Evolutionary conservation across 1,140 invertebrate species (phyloP).

Genomic region (Drosophila prosaltans): DNA sequence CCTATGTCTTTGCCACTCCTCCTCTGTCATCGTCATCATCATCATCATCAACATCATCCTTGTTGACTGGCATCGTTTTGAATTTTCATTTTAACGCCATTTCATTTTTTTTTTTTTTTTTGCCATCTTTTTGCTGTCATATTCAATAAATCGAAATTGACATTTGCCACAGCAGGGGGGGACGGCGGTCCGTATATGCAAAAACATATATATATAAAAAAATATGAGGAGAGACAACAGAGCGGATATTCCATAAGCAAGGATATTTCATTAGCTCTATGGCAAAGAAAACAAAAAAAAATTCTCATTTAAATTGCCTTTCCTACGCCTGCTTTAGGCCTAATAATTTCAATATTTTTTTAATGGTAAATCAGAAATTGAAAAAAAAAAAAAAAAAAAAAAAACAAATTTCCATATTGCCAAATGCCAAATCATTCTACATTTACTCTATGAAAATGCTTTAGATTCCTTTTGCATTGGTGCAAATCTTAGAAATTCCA

Average conservation of each 20-base stretch:
- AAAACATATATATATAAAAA: slow-evolving; percentile 25
- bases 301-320: slow-evolving; percentile 4
- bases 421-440: no score
- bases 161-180: slow-evolving; percentile 39
- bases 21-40: neutral
- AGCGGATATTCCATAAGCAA: neutral
- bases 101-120: slow-evolving; percentile 27
- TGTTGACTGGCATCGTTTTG: slow-evolving; percentile 52
- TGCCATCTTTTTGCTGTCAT: slow-evolving; percentile 29
- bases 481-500: neutral
- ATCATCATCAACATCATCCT: slow-evolving; percentile 16
- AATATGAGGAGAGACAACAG: slow-evolving; percentile 3
- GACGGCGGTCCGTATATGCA: slow-evolving; percentile 17
- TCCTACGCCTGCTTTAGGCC: neutral
- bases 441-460: no score
- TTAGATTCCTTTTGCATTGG: no score
- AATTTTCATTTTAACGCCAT: slow-evolving; percentile 55
- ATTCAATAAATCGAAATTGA: slow-evolving; percentile 72
- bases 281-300: neutral
- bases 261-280: slow-evolving; percentile 6
- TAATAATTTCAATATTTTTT: neutral
- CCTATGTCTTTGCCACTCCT: neutral
- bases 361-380: no score
- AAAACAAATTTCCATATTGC: no score
- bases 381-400: no score